Conservation (phyloP, 2,797 vertebrate species). For the Acanthiza pusilla region DNA sequence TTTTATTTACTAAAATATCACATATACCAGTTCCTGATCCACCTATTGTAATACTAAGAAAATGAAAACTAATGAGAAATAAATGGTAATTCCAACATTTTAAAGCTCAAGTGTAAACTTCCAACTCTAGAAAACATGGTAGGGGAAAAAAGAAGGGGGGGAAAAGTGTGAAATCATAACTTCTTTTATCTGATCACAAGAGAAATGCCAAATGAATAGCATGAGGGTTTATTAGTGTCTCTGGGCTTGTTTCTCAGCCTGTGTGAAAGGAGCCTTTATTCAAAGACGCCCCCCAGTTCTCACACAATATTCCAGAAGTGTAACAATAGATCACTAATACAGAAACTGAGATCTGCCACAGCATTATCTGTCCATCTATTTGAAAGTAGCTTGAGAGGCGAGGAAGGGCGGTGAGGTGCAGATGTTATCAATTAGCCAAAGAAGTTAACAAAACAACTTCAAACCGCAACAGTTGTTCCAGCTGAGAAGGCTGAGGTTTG, state of each 20-base stretch:
- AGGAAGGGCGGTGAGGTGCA: slow-evolving; percentile 10
- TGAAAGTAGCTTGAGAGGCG: not conserved
- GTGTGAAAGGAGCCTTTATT: slow-evolving; percentile 2
- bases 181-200: not conserved
- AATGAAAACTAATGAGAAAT: not conserved
- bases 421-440: slow-evolving; percentile 54
- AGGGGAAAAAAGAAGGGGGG: not conserved
- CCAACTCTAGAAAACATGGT: not conserved
- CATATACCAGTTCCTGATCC: not conserved
- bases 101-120: not conserved
- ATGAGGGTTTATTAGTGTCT: not conserved
- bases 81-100: not conserved
- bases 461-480: slow-evolving; percentile 42
- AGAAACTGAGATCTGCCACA: not conserved
- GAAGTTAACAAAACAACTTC: slow-evolving; percentile 47
- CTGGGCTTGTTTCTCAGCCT: not conserved
- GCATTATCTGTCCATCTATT: not conserved
- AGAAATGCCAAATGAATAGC: not conserved
- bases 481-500: not conserved
- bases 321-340: not conserved
- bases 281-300: not conserved
- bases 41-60: not conserved
- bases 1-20: slow-evolving; percentile 34
- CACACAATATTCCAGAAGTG: not conserved
- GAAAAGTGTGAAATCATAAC: not conserved